Conservation (phyloP, 1,140 invertebrate genomes). For the Aplysia californica region DNA sequence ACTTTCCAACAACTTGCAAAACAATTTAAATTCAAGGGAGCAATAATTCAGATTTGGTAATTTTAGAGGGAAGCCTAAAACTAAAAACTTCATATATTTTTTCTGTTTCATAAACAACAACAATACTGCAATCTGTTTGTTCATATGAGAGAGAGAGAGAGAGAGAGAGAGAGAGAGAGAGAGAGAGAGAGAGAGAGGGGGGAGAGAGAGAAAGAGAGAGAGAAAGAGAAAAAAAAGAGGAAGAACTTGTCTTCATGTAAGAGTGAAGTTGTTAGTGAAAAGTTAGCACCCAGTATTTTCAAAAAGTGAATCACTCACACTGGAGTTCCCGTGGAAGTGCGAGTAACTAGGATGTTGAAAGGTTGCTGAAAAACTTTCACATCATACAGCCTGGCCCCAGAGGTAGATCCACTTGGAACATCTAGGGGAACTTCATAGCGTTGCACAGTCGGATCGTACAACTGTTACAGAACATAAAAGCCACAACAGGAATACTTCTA, state of each 20-base stretch:
- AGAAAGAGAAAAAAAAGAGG: too few species aligned
- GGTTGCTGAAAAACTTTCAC: background rate
- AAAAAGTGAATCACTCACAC: too few species aligned
- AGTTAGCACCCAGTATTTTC: too few species aligned
- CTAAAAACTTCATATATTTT: too few species aligned
- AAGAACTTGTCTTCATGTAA: too few species aligned
- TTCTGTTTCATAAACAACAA: background rate
- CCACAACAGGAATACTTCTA: too few species aligned
- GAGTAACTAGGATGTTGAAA: conserved; percentile 2
- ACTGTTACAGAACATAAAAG: background rate
- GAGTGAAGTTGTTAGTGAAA: too few species aligned
- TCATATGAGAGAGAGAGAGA: too few species aligned
- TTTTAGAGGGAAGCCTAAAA: too few species aligned
- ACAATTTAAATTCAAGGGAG: background rate
- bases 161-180: too few species aligned
- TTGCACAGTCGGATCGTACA: background rate
- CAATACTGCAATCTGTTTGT: background rate
- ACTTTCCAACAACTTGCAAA: background rate
- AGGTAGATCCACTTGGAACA: background rate
- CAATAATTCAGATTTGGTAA: background rate
- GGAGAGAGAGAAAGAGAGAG: too few species aligned
- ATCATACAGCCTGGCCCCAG: background rate
- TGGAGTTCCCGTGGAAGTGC: background rate
- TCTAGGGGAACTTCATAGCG: conserved; percentile 1
- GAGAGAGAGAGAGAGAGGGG: too few species aligned